Conservation (phyloP, 2,888 invertebrate species). For the Bellardia pandia region DNA sequence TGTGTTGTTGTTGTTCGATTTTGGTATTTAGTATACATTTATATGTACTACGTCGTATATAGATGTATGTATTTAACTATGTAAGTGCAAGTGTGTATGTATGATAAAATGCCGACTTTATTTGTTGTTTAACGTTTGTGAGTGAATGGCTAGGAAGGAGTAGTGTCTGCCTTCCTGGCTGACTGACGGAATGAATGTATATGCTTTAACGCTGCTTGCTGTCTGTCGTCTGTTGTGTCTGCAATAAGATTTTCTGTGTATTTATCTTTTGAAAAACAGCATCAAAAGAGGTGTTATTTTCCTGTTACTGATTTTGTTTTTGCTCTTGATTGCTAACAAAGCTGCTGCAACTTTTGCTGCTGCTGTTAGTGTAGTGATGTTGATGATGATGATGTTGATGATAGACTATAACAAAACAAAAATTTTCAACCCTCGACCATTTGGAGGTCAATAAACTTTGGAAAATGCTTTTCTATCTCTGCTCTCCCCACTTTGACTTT, state of each 20-base stretch:
- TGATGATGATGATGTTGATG: constrained; percentile 24
- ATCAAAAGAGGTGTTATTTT: constrained; percentile 58
- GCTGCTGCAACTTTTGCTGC: constrained; percentile 18
- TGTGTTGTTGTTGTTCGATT: constrained; percentile 54
- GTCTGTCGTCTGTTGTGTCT: constrained; percentile 48
- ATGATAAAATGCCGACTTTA: constrained; percentile 53
- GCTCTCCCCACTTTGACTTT: constrained; percentile 29
- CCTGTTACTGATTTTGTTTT: constrained; percentile 34
- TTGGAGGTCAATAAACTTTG: constrained; percentile 72
- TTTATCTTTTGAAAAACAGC: constrained; percentile 63
- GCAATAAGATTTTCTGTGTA: constrained; percentile 56
- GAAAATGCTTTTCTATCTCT: constrained; percentile 62
- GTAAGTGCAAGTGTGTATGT: constrained; percentile 4
- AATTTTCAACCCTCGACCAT: constrained; percentile 71
- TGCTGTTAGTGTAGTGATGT: background rate
- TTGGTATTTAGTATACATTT: constrained; percentile 60
- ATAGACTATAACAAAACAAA: constrained; percentile 38
- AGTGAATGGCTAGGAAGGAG: constrained; percentile 43
- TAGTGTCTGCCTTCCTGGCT: constrained; percentile 65
- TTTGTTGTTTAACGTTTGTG: constrained; percentile 60
- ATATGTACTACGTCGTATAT: background rate
- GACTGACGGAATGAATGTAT: constrained; percentile 20
- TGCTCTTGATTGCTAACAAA: background rate
- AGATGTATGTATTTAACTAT: background rate
- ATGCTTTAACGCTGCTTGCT: constrained; percentile 30